These are phyloP conservation scores for Octomys mimax DNA, from an alignment of 2,797 vertebrate genomes.

Conservation along the genomic window DNA sequence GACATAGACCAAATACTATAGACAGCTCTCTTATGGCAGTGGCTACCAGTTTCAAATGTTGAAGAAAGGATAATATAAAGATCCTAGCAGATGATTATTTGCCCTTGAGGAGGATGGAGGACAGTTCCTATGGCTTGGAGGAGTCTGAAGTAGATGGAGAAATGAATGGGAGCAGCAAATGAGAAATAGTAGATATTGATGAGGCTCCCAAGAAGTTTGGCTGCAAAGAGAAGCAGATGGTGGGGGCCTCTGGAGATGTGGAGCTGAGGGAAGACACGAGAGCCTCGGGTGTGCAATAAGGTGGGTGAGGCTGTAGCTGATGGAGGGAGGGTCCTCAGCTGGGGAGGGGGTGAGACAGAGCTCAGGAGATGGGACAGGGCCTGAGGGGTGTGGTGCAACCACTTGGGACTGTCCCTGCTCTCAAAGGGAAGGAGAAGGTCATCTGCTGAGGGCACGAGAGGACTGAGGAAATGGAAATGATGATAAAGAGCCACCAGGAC, in stretches of 20 bases:
- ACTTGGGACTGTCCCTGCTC: rapidly evolving
- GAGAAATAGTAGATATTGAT: too few relatives aligned
- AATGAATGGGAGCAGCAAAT: not conserved
- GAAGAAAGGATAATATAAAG: not conserved
- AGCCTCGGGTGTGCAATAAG: not conserved
- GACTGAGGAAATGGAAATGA: not conserved
- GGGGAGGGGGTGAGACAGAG: not conserved
- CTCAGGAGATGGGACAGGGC: not conserved
- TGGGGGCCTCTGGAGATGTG: rapidly evolving
- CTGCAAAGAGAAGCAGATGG: conserved; percentile 49
- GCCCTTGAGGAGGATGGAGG: not conserved
- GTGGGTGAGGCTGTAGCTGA: conserved; percentile 47
- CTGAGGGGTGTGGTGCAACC: rapidly evolving
- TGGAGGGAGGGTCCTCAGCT: not conserved
- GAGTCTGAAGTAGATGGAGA: not conserved
- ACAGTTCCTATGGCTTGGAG: not conserved
- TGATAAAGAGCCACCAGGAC: not conserved
- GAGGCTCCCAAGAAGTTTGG: not conserved
- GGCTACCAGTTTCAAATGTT: not conserved
- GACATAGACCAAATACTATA: not conserved
- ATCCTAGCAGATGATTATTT: too few relatives aligned
- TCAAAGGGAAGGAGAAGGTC: not conserved
- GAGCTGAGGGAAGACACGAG: not conserved
- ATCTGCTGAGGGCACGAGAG: not conserved
- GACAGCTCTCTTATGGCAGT: not conserved